Conservation (phyloP, 30 jellyfish, hydroid and myxozoan genomes). For the Catostylus mosaicus region DNA sequence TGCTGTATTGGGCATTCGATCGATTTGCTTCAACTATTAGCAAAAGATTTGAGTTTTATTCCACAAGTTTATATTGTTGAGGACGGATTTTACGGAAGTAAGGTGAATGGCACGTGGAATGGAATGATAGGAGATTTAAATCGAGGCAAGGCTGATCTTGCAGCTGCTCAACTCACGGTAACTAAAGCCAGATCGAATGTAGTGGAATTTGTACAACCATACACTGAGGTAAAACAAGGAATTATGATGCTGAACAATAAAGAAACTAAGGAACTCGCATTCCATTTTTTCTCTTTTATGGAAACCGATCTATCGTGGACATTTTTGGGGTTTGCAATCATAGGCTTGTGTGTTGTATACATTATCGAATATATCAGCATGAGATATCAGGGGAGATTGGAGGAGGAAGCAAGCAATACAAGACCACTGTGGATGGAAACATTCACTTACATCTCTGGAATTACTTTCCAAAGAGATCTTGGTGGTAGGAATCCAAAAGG, state of each 20-base stretch:
- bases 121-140: conserved; percentile 89
- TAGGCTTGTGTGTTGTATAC: not conserved
- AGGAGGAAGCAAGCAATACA: not conserved
- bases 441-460: conserved; percentile 82
- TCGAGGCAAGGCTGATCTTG: conserved; percentile 81
- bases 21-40: conserved; percentile 40
- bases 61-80: conserved; percentile 66
- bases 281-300: not conserved
- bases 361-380: not conserved
- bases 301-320: not conserved
- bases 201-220: conserved; percentile 74
- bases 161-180: conserved; percentile 77
- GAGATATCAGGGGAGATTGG: not conserved
- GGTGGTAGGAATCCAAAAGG: conserved; percentile 88
- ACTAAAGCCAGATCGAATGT: conserved; percentile 49
- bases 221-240: conserved; percentile 29
- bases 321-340: not conserved
- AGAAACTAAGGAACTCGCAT: not conserved
- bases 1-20: conserved; percentile 84
- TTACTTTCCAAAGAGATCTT: conserved; percentile 85
- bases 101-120: conserved; percentile 76
- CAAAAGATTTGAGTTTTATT: conserved; percentile 46
- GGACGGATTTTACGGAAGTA: conserved; percentile 80
- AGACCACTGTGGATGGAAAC: conserved; percentile 65
- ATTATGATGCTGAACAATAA: not conserved